A percentile compares a stretch with the other conserved stretches of the same genome.
These are phyloP conservation scores for Huso huso DNA, from an alignment of 2,797 vertebrate species.

Conservation along the genomic window DNA sequence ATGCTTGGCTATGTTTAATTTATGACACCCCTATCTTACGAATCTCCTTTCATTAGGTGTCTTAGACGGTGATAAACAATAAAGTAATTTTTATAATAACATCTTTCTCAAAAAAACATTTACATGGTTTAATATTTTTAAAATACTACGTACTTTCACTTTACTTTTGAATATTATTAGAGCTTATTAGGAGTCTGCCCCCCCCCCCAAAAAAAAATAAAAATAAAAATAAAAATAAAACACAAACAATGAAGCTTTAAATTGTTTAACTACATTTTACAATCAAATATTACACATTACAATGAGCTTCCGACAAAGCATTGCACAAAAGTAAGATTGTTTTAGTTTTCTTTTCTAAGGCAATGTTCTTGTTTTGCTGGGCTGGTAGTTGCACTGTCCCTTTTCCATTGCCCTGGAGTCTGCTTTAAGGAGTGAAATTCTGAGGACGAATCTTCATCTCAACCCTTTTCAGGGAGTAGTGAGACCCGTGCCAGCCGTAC, in stretches of 20 bases:
- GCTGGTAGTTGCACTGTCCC: conserved; percentile 27
- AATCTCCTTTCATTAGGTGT: no score
- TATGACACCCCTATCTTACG: no score
- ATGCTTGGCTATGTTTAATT: no score
- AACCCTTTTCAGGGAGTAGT: conserved; percentile 84
- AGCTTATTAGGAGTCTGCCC: no score
- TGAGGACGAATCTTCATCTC: conserved; percentile 94
- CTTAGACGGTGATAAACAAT: no score
- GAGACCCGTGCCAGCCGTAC: conserved; percentile 91
- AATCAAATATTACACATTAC: conserved; percentile 48
- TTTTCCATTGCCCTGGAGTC: conserved; percentile 24
- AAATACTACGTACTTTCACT: no score
- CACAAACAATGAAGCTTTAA: conserved; percentile 33
- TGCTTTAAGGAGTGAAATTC: conserved; percentile 66
- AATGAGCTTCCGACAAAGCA: conserved; percentile 45
- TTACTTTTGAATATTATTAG: no score
- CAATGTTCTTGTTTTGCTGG: conserved; percentile 28
- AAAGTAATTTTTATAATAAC: no score
- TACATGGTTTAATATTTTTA: no score
- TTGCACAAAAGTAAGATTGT: conserved; percentile 30
- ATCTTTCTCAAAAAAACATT: no score
- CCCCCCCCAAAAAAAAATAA: conserved; percentile 41
- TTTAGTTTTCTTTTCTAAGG: conserved; percentile 25
- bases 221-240: conserved; percentile 25
- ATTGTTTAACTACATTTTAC: conserved; percentile 62